Conservation (phyloP, 1,140 invertebrate species). For the Phenacoccus solenopsis region DNA sequence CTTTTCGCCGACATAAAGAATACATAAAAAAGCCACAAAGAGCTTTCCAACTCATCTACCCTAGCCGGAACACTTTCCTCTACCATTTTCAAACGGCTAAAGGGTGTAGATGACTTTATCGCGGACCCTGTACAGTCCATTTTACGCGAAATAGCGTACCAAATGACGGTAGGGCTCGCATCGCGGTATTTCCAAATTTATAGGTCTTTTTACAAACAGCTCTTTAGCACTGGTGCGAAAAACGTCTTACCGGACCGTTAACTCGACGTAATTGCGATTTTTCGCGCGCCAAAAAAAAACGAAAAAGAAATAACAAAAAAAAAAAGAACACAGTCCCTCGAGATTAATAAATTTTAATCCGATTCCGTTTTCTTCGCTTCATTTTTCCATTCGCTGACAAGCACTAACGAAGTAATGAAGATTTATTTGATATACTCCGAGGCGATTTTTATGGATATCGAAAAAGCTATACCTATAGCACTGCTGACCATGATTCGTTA, state of each 20-base stretch:
- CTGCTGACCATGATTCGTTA: background rate
- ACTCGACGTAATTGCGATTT: conserved; percentile 5
- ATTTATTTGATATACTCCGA: background rate
- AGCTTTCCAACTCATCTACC: conserved; percentile 14
- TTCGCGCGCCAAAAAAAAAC: background rate
- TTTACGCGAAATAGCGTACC: conserved; percentile 10
- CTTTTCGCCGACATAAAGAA: background rate
- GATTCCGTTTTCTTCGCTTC: background rate
- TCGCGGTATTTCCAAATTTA: background rate
- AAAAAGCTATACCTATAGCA: too few relatives aligned
- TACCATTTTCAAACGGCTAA: background rate
- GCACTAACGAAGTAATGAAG: background rate
- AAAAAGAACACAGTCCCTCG: background rate
- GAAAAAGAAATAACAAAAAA: background rate
- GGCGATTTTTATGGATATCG: background rate
- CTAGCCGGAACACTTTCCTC: conserved; percentile 8
- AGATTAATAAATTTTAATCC: conserved; percentile 18
- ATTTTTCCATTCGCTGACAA: background rate
- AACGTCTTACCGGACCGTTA: conserved; percentile 13
- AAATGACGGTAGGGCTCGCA: background rate
- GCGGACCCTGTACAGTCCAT: background rate
- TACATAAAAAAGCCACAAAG: conserved; percentile 8
- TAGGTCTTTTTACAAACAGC: conserved; percentile 9
- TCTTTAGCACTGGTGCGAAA: background rate
- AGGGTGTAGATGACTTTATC: conserved; percentile 14